Evolutionary conservation across 2,888 invertebrate genomes (phyloP).

Genomic region (Pammene aurita): DNA sequence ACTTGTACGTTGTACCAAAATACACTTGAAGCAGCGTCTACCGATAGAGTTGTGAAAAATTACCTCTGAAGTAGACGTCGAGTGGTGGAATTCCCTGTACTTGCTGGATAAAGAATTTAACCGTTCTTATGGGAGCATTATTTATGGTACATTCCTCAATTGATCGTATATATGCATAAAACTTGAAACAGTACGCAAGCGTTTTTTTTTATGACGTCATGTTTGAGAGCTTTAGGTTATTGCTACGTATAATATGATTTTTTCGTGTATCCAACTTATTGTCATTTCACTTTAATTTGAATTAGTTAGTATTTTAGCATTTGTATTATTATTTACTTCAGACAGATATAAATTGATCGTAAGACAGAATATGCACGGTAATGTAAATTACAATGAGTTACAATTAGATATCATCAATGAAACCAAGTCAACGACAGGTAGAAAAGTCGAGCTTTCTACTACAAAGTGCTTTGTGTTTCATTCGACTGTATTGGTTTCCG

Average conservation of each 20-base stretch:
- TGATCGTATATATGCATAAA: conserved; percentile 46
- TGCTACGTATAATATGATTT: no score
- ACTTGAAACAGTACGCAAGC: conserved; percentile 20
- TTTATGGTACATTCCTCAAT: conserved; percentile 60
- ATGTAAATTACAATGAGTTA: background rate
- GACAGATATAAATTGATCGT: no score
- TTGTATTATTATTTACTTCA: no score
- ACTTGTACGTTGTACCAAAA: conserved; percentile 50
- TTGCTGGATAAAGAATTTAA: conserved; percentile 68
- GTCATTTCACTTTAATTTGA: no score
- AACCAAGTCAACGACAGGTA: conserved; percentile 22
- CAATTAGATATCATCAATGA: conserved; percentile 4
- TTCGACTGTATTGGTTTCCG: conserved; percentile 38
- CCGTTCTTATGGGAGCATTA: conserved; percentile 62
- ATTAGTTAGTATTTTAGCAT: no score
- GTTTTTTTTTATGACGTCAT: conserved; percentile 13
- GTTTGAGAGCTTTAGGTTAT: background rate
- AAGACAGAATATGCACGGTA: no score
- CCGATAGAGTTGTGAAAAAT: conserved; percentile 68
- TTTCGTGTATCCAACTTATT: no score
- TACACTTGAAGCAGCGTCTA: conserved; percentile 45
- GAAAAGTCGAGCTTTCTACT: conserved; percentile 25
- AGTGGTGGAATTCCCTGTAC: conserved; percentile 59
- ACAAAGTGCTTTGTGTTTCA: conserved; percentile 36
- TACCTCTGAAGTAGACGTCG: conserved; percentile 68